Evolutionary conservation across 2,113 vertebrate species (phyloP).

Genomic region (Hiodon tergisus): DNA sequence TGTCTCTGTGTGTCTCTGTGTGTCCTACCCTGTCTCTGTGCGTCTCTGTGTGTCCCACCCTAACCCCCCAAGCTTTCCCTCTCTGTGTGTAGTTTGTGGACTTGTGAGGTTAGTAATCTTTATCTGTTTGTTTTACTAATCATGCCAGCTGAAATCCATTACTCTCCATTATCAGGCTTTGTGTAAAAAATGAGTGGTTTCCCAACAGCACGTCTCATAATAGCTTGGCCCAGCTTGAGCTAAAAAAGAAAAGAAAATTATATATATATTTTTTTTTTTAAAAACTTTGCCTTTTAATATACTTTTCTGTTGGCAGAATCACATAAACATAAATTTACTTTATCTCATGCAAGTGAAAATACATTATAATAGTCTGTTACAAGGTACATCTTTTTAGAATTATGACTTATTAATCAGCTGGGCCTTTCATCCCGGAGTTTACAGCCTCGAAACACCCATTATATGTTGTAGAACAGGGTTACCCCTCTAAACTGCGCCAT

Average conservation of each 20-base stretch:
- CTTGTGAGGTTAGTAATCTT: not conserved
- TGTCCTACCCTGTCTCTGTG: not conserved
- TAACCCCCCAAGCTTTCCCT: not conserved
- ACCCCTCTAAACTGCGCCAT: constrained; percentile 45
- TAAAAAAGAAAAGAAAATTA: no score
- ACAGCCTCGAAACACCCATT: constrained; percentile 31
- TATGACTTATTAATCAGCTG: constrained; percentile 57
- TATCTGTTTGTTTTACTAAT: constrained; percentile 24
- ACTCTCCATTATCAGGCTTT: constrained; percentile 12
- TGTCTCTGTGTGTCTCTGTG: not conserved
- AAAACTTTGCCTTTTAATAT: constrained; percentile 16
- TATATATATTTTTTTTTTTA: no score
- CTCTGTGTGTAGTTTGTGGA: not conserved
- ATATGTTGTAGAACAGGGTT: constrained; percentile 38
- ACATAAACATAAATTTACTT: constrained; percentile 36
- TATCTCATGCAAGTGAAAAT: constrained; percentile 36
- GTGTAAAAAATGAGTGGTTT: constrained; percentile 6
- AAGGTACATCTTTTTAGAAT: constrained; percentile 49
- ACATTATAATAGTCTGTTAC: constrained; percentile 35
- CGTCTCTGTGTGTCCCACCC: not conserved
- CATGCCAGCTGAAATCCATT: constrained; percentile 20
- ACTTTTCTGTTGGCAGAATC: constrained; percentile 26
- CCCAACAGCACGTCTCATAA: constrained; percentile 11
- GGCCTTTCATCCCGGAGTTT: constrained; percentile 50
- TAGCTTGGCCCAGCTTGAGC: constrained; percentile 10